Percentiles rank a stretch among this genome's conserved stretches.
Evolutionary conservation across 1,140 invertebrate genomes (phyloP).

Genomic region (Mamestra configurata): DNA sequence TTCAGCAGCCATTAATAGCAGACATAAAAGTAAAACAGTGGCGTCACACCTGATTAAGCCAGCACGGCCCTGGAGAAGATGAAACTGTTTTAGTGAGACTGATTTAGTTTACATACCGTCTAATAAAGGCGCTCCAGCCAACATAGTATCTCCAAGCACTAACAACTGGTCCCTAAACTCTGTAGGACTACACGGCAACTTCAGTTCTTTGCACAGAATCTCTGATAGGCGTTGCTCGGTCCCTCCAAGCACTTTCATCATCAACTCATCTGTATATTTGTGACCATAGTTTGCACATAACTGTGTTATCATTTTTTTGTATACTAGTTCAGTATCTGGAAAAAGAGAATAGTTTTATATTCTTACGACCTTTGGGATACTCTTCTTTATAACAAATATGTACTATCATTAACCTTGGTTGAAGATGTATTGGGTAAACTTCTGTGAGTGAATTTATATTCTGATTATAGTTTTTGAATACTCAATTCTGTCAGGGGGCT

Average conservation of each 20-base stretch:
- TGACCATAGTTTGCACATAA: constrained; percentile 91
- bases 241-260: constrained; percentile 92
- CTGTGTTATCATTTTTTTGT: constrained; percentile 89
- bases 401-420: too few species aligned
- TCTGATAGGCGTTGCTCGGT: constrained; percentile 92
- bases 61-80: too few species aligned
- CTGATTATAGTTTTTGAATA: too few species aligned
- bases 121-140: constrained; percentile 88
- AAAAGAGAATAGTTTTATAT: constrained; percentile 49
- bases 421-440: too few species aligned
- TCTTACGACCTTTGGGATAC: too few species aligned
- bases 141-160: constrained; percentile 88
- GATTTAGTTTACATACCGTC: constrained; percentile 86
- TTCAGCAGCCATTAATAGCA: too few species aligned
- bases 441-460: too few species aligned
- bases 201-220: constrained; percentile 91
- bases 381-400: too few species aligned
- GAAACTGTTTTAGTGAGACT: too few species aligned
- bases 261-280: constrained; percentile 92
- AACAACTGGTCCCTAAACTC: constrained; percentile 91
- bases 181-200: constrained; percentile 91
- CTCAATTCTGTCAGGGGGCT: too few species aligned
- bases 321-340: constrained; percentile 90
- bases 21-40: too few species aligned
- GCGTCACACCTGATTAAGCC: too few species aligned